Evolutionary conservation across 2,888 invertebrate genomes (phyloP).

Genomic region (Operophtera brumata): DNA sequence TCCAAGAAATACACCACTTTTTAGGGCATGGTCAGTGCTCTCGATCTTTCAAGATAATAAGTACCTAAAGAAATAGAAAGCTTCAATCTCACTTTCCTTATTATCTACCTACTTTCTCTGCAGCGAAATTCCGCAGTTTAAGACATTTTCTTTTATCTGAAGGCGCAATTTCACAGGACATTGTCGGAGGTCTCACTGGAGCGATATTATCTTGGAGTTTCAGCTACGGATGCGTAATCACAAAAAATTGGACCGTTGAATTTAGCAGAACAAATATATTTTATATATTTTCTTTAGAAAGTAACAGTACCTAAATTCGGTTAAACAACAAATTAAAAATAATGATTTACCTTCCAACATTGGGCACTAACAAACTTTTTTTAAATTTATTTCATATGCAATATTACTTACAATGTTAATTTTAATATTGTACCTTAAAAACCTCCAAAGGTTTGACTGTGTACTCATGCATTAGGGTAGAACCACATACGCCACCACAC

Average conservation of each 20-base stretch:
- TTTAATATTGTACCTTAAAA: too few relatives aligned
- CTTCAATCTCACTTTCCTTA: conserved; percentile 31
- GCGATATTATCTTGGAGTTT: conserved; percentile 59
- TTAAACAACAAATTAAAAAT: too few relatives aligned
- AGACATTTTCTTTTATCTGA: conserved; percentile 65
- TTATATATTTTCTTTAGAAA: too few relatives aligned
- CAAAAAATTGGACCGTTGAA: conserved; percentile 35
- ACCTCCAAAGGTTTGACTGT: too few relatives aligned
- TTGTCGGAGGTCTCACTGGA: conserved; percentile 52
- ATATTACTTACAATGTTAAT: too few relatives aligned
- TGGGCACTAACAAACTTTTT: too few relatives aligned
- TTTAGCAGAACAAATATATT: not conserved
- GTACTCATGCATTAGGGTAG: too few relatives aligned
- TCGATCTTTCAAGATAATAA: conserved; percentile 4
- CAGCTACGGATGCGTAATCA: conserved; percentile 46
- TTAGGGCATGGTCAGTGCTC: not conserved
- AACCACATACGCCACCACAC: too few relatives aligned
- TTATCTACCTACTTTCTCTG: conserved; percentile 31
- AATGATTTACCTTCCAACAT: too few relatives aligned
- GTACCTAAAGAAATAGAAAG: conserved; percentile 16
- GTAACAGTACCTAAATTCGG: too few relatives aligned
- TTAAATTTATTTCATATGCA: too few relatives aligned
- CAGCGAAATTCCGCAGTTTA: conserved; percentile 46
- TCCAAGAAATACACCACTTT: conserved; percentile 6
- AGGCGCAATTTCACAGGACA: conserved; percentile 56